Evolutionary conservation across 2,113 vertebrate species (phyloP), one percentile per base, ranked within the genome.

Genomic region (Origma solitaria): DNA sequence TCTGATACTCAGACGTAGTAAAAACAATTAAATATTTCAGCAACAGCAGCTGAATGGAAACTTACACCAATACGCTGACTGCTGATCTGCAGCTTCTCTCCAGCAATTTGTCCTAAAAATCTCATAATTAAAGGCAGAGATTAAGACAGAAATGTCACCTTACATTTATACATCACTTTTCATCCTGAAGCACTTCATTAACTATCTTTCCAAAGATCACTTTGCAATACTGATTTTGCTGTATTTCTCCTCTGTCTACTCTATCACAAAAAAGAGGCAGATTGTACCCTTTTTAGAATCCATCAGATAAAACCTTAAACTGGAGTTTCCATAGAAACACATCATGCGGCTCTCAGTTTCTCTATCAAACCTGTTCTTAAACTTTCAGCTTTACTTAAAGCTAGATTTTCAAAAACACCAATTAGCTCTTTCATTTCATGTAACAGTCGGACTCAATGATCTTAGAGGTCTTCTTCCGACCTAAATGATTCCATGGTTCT

Each of bases 301-400:
- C 86, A 94, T 94, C 91, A 94, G 91, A 95, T 82, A 94, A 88
- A 96, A 83, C 88, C 92, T 94, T 85, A 53, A 92, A 95, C 85
- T 88, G 78, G 62, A 62, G 95, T 97, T 97, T 90, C 96, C 94
- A 97, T 95, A 93, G 96, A 91, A 94, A 97, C 96, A 83, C 87
- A 94, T 90, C 68, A 56, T 25, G 79, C 68, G 33, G 42, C 79
- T 91, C 93, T 83, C 1, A 0, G 54, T 66, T 64, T 87, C 87
- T 62, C 83, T 80, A 44, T 51, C 68, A 86, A 96, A 95, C 71
- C 91, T 76, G 88, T 86, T 95, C 82, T 86, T 80, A 93, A 96
- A 97, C 93, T 96, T 96, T 62, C 85, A 86, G 92, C 68, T 96
- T 92, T 93, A 83, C 60, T 94, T 90, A 88, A 86, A 13, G 31